Conservation (phyloP, 2,113 vertebrate species). For the Serilophus lunatus region DNA sequence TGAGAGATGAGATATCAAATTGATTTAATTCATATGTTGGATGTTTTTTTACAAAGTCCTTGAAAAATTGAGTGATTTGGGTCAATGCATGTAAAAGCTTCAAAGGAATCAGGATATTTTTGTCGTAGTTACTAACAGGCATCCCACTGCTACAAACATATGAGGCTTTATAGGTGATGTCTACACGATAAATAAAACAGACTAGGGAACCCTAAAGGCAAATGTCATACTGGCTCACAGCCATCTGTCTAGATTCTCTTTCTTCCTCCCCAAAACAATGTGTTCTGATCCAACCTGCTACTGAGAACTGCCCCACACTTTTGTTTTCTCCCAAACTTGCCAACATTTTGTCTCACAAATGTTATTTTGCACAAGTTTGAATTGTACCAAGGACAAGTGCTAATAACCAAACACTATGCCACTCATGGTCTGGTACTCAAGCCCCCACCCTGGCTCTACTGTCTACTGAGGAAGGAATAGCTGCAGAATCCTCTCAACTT, state of each 20-base stretch:
- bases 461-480: neutral
- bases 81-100: slow-evolving; percentile 27
- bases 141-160: slow-evolving; percentile 28
- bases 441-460: accelerated
- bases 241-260: slow-evolving; percentile 15
- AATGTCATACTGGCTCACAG: neutral
- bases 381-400: neutral
- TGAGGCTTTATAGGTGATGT: slow-evolving; percentile 34
- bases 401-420: neutral
- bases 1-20: slow-evolving; percentile 56
- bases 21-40: slow-evolving; percentile 54
- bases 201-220: slow-evolving; percentile 12
- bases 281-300: neutral
- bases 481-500: neutral
- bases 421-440: neutral
- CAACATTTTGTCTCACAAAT: neutral
- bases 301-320: neutral
- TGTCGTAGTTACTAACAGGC: slow-evolving; percentile 14
- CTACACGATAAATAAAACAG: slow-evolving; percentile 31
- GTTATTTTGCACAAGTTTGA: neutral
- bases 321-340: neutral
- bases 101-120: slow-evolving; percentile 37
- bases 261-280: neutral
- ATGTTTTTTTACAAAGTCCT: neutral
- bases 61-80: slow-evolving; percentile 27